phyloP scores from a whole-genome alignment of 2,888 invertebrate species.

The Tipula vernalis region DNA sequence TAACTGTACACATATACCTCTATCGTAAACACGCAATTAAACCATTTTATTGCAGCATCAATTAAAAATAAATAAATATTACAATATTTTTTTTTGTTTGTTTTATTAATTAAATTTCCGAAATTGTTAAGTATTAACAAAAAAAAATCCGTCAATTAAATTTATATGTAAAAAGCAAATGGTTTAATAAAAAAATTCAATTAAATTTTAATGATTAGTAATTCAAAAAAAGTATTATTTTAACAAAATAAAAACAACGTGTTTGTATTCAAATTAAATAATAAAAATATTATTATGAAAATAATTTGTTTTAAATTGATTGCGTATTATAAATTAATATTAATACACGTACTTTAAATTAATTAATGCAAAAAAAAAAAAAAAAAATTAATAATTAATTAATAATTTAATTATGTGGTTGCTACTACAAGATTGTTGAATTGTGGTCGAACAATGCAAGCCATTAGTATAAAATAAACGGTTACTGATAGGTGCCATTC shows the following conservation, averaged over 20 bases:
- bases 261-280: not conserved
- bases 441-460: no score
- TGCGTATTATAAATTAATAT: not conserved
- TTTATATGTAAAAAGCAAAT: not conserved
- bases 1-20: not conserved
- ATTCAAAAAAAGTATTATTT: not conserved
- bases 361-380: not conserved
- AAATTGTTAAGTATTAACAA: not conserved
- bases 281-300: not conserved
- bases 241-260: not conserved
- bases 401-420: no score
- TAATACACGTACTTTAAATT: not conserved
- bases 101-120: not conserved
- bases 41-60: not conserved
- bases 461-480: no score
- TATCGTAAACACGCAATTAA: not conserved
- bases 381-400: no score
- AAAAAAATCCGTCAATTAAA: not conserved
- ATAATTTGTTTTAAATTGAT: not conserved
- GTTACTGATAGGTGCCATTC: no score
- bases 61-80: not conserved
- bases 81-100: not conserved
- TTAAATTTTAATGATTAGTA: not conserved
- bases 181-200: not conserved
- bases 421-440: no score